phyloP scores from a whole-genome alignment of 2,113 vertebrate species.

The Engraulis encrasicolus region DNA sequence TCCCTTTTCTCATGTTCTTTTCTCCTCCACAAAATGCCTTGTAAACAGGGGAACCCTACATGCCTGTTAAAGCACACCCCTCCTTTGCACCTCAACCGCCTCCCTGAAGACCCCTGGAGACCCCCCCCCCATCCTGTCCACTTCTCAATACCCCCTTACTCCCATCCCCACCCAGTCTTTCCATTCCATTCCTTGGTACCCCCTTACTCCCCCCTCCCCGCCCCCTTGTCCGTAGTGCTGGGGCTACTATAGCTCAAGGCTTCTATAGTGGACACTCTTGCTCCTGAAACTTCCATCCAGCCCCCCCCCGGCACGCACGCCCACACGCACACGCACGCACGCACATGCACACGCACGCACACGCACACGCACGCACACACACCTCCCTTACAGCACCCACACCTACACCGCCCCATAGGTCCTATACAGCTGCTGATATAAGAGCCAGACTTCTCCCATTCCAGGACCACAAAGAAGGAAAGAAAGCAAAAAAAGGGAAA shows the following conservation, averaged over 20 bases:
- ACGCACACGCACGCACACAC: no score
- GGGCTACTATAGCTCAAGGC: slow-evolving; percentile 39
- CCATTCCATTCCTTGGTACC: no score
- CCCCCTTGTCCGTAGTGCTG: not conserved
- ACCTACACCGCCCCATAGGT: no score
- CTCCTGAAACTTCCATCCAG: no score
- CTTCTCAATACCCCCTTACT: no score
- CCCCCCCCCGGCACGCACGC: no score
- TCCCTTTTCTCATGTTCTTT: slow-evolving; percentile 33
- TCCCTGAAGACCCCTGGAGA: not conserved
- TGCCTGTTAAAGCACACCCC: slow-evolving; percentile 9
- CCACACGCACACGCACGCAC: no score
- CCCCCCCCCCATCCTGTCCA: no score
- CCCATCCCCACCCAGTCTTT: no score
- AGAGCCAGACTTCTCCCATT: not conserved
- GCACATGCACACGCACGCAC: no score
- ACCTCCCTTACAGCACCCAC: no score
- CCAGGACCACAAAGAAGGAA: not conserved
- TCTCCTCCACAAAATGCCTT: not conserved
- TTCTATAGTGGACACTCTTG: slow-evolving; percentile 48
- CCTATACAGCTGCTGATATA: slow-evolving; percentile 17
- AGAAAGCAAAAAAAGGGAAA: not conserved
- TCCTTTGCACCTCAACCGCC: slow-evolving; percentile 13
- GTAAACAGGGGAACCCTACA: not conserved
- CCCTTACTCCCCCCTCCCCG: not conserved